Evolutionary conservation across 2,888 invertebrate species (phyloP).

Genomic region (Cylloceria caligata): DNA sequence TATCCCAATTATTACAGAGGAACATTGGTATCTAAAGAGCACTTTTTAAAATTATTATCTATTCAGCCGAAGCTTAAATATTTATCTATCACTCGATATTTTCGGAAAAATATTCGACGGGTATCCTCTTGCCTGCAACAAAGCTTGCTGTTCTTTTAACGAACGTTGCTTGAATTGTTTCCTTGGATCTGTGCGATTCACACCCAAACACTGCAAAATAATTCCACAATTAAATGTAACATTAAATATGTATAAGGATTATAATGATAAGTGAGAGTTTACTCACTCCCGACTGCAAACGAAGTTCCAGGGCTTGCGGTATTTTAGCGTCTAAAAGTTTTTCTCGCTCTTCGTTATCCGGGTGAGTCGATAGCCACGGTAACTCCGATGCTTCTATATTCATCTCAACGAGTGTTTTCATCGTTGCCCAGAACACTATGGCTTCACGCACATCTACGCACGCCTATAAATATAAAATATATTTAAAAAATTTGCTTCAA

Average conservation of each 20-base stretch:
- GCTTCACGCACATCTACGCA: conserved; percentile 86
- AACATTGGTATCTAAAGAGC: not conserved
- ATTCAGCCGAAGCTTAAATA: not conserved
- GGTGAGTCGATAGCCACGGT: conserved; percentile 87
- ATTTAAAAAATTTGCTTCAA: not conserved
- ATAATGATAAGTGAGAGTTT: not conserved
- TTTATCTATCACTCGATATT: not conserved
- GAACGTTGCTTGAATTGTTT: conserved; percentile 71
- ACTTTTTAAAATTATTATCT: conserved; percentile 7
- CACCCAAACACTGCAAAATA: conserved; percentile 73
- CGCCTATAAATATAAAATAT: conserved; percentile 70
- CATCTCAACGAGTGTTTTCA: conserved; percentile 80
- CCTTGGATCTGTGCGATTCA: conserved; percentile 74
- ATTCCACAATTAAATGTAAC: not conserved
- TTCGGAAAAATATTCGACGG: not conserved
- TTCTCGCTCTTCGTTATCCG: conserved; percentile 85
- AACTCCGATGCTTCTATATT: conserved; percentile 72
- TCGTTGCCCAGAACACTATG: conserved; percentile 86
- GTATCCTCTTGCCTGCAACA: conserved; percentile 70
- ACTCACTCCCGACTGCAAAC: conserved; percentile 73
- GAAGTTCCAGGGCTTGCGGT: conserved; percentile 81
- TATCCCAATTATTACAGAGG: not conserved
- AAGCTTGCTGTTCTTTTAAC: conserved; percentile 67
- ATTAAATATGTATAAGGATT: not conserved
- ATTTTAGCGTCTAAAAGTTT: conserved; percentile 83